Conservation (phyloP, 2,888 invertebrate species). For the Eilema caniola region DNA sequence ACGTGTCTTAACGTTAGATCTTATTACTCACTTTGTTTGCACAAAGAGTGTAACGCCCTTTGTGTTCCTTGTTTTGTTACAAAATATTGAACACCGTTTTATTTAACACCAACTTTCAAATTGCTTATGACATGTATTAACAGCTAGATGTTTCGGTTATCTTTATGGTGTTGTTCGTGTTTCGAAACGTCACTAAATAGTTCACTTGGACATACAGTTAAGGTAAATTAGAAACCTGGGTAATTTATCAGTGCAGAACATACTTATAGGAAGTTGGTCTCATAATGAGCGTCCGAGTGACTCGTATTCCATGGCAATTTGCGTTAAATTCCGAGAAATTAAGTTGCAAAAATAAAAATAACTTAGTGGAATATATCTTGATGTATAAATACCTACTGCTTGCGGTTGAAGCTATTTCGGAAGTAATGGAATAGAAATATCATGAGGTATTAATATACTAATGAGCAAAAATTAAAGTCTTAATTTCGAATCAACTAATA, state of each 20-base stretch:
- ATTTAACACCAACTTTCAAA: constrained; percentile 85
- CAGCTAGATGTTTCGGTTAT: constrained; percentile 66
- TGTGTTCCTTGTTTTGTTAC: constrained; percentile 86
- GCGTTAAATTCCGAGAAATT: constrained; percentile 28
- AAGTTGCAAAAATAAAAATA: constrained; percentile 5
- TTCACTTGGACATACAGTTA: constrained; percentile 27
- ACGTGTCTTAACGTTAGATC: constrained; percentile 61
- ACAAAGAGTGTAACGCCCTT: constrained; percentile 83
- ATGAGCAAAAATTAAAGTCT: not conserved
- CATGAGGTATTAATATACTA: not conserved
- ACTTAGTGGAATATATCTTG: constrained; percentile 21
- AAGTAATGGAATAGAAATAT: constrained; percentile 28
- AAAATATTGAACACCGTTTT: constrained; percentile 87
- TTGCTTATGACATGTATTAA: constrained; percentile 80
- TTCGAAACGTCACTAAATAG: constrained; percentile 62
- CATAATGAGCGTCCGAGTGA: not conserved
- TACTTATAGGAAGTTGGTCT: not conserved
- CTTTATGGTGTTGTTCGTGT: constrained; percentile 51
- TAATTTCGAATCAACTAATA: not conserved
- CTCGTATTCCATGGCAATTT: not conserved
- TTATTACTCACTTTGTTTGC: constrained; percentile 73
- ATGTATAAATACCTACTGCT: constrained; percentile 10
- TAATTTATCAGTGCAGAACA: constrained; percentile 15
- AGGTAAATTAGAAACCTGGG: not conserved
- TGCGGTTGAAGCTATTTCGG: constrained; percentile 19